Conservation (phyloP, 1,140 invertebrate species). For the Apis laboriosa region DNA sequence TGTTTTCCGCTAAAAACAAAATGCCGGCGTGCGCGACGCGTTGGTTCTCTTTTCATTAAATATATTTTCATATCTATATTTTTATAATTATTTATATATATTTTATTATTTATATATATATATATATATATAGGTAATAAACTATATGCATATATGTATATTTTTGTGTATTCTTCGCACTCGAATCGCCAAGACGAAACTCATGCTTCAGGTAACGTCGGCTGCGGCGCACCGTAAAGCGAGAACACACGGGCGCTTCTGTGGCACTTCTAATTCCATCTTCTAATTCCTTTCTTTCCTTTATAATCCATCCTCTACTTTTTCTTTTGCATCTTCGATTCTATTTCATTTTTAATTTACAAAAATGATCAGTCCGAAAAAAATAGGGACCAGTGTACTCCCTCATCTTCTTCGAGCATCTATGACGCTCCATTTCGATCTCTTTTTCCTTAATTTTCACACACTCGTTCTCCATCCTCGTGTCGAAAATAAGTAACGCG, state of each 20-base stretch:
- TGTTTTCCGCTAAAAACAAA: slow-evolving; percentile 51
- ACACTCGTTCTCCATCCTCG: not conserved
- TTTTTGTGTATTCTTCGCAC: slow-evolving; percentile 71
- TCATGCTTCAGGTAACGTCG: slow-evolving; percentile 76
- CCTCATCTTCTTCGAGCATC: not conserved
- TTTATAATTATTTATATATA: slow-evolving; percentile 59
- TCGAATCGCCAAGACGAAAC: slow-evolving; percentile 71
- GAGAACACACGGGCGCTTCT: slow-evolving; percentile 69
- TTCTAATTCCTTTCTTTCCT: slow-evolving; percentile 3
- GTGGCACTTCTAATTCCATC: slow-evolving; percentile 66
- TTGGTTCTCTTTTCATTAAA: slow-evolving; percentile 59
- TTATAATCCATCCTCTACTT: not conserved
- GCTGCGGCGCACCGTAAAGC: slow-evolving; percentile 70
- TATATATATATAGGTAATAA: slow-evolving; percentile 70
- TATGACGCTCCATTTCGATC: too few species aligned
- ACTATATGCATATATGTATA: slow-evolving; percentile 73
- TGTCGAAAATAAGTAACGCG: slow-evolving; percentile 54
- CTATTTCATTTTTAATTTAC: slow-evolving; percentile 54
- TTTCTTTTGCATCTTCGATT: not conserved
- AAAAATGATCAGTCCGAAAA: slow-evolving; percentile 66
- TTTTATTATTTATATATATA: slow-evolving; percentile 2
- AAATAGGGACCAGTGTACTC: slow-evolving; percentile 56
- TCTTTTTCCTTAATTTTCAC: not conserved
- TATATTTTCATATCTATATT: slow-evolving; percentile 61
- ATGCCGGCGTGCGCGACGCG: slow-evolving; percentile 33